Conservation (phyloP, 2,888 invertebrate genomes). For the Lumbricus terrestris region DNA sequence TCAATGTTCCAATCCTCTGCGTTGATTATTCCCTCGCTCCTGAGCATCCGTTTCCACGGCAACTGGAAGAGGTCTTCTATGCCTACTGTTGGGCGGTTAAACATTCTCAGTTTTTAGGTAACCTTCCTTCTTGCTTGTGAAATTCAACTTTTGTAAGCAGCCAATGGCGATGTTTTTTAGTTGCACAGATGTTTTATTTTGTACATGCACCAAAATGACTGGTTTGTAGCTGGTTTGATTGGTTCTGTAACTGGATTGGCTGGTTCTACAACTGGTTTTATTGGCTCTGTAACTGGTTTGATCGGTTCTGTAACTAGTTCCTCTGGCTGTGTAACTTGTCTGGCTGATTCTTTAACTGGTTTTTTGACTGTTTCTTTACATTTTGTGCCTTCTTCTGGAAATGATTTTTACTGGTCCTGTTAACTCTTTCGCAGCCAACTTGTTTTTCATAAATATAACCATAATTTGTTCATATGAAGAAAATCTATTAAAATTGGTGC, state of each 20-base stretch:
- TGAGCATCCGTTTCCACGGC: slow-evolving; percentile 89
- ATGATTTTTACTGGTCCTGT: too few relatives aligned
- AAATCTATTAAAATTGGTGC: too few relatives aligned
- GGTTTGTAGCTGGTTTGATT: neutral
- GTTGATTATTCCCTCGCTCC: slow-evolving; percentile 95
- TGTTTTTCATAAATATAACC: too few relatives aligned
- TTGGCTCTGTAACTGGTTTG: too few relatives aligned
- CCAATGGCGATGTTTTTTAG: neutral
- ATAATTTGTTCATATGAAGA: too few relatives aligned
- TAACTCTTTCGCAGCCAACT: too few relatives aligned
- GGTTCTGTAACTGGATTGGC: too few relatives aligned
- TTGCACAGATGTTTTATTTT: neutral
- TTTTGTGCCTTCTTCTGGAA: too few relatives aligned
- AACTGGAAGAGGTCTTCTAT: slow-evolving; percentile 88
- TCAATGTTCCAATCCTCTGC: slow-evolving; percentile 79
- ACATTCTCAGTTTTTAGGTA: slow-evolving; percentile 69
- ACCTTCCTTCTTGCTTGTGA: slow-evolving; percentile 30
- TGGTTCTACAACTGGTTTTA: neutral
- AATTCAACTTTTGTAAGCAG: neutral
- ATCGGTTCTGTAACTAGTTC: too few relatives aligned
- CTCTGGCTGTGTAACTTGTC: too few relatives aligned
- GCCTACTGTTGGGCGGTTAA: slow-evolving; percentile 91
- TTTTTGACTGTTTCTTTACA: too few relatives aligned
- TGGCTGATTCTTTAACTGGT: too few relatives aligned
- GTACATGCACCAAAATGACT: neutral